phyloP scores from a whole-genome alignment of 1,140 invertebrate species.

The Penaeus chinensis region DNA sequence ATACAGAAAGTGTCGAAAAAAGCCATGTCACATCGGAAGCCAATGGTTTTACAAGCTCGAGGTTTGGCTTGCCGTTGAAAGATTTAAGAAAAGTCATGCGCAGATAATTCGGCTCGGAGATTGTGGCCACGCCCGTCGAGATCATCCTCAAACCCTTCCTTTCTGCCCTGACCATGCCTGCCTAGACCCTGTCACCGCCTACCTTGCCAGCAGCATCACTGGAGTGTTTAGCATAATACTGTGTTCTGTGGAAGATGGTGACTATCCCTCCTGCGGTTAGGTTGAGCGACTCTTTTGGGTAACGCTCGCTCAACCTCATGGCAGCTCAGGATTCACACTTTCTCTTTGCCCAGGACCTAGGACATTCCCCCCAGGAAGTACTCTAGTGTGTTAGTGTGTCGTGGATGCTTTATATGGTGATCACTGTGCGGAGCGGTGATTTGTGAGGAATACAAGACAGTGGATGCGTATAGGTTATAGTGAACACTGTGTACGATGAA shows the following conservation, averaged over 20 bases:
- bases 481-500: conserved; percentile 41
- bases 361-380: conserved; percentile 49
- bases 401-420: conserved; percentile 58
- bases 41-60: too few relatives aligned
- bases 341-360: conserved; percentile 42
- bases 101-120: too few relatives aligned
- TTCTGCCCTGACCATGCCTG: background rate
- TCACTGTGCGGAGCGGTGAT: conserved; percentile 51
- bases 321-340: conserved; percentile 46
- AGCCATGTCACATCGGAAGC: too few relatives aligned
- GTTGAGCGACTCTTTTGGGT: conserved; percentile 31
- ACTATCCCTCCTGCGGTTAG: conserved; percentile 33
- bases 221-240: conserved; percentile 55
- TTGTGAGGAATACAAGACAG: conserved; percentile 40
- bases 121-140: too few relatives aligned
- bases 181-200: conserved; percentile 21
- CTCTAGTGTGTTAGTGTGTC: conserved; percentile 57
- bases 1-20: too few relatives aligned
- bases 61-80: too few relatives aligned
- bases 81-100: too few relatives aligned
- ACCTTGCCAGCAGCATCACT: conserved; percentile 20
- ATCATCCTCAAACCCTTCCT: too few relatives aligned
- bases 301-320: conserved; percentile 31
- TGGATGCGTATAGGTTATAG: conserved; percentile 50
- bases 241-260: conserved; percentile 51